These are phyloP conservation scores for Osmerus eperlanus DNA, from an alignment of 2,113 vertebrate genomes.

Conservation along the genomic window DNA sequence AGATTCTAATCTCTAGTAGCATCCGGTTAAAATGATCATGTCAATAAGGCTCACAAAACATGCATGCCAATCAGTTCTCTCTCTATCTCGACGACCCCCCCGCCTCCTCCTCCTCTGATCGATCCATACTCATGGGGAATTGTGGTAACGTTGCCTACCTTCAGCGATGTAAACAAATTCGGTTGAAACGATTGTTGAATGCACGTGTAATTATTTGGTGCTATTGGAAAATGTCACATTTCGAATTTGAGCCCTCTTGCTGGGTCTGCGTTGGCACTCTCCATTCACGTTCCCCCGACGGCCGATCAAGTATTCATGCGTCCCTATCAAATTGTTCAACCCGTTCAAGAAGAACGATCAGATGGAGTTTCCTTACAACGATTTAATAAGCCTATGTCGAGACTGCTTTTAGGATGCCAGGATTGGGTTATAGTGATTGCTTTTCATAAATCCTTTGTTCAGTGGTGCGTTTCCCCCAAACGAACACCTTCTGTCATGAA, in stretches of 20 bases:
- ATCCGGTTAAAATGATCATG: slow-evolving; percentile 4
- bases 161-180: slow-evolving; percentile 60
- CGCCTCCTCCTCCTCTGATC: not conserved
- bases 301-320: slow-evolving; percentile 18
- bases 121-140: slow-evolving; percentile 24
- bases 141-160: slow-evolving; percentile 60
- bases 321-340: slow-evolving; percentile 37
- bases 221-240: slow-evolving; percentile 65
- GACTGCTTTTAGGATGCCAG: slow-evolving; percentile 6
- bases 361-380: not conserved
- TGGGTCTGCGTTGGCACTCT: slow-evolving; percentile 35
- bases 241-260: slow-evolving; percentile 43
- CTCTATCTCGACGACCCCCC: not conserved
- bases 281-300: slow-evolving; percentile 48
- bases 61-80: not conserved
- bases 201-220: slow-evolving; percentile 38
- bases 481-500: slow-evolving; percentile 25
- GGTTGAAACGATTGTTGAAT: slow-evolving; percentile 32
- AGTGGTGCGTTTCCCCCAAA: slow-evolving; percentile 38
- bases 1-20: slow-evolving; percentile 9
- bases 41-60: slow-evolving; percentile 14
- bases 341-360: slow-evolving; percentile 20
- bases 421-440: slow-evolving; percentile 16
- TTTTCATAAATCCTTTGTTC: slow-evolving; percentile 62
- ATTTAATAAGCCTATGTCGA: not conserved